A percentile compares a stretch with the other conserved stretches of the same genome.
These are phyloP conservation scores for Phortica okadai DNA, from an alignment of 2,888 invertebrate species.

Conservation along the genomic window DNA sequence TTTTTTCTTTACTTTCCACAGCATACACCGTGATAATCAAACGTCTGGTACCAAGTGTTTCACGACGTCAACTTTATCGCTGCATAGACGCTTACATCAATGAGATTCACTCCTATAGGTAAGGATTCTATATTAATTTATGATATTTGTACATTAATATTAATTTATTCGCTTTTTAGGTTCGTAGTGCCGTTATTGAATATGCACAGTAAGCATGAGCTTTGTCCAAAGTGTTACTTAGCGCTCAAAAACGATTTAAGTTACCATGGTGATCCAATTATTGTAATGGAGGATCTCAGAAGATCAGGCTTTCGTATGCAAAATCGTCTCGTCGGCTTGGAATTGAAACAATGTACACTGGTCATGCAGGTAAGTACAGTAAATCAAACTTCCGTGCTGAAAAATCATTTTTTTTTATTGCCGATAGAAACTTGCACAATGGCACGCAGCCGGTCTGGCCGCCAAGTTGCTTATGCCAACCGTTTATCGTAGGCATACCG, in stretches of 20 bases:
- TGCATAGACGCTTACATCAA: slow-evolving; percentile 75
- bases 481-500: slow-evolving; percentile 56
- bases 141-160: background rate
- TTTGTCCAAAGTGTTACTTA: slow-evolving; percentile 70
- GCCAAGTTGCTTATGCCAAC: slow-evolving; percentile 63
- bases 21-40: slow-evolving; percentile 69
- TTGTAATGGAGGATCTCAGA: slow-evolving; percentile 72
- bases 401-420: background rate
- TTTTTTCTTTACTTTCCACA: slow-evolving; percentile 20
- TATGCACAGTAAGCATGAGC: slow-evolving; percentile 54
- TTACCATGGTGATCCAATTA: slow-evolving; percentile 62
- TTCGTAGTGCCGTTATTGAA: slow-evolving; percentile 68
- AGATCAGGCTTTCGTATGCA: slow-evolving; percentile 67
- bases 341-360: slow-evolving; percentile 68
- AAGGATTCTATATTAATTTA: slow-evolving; percentile 22
- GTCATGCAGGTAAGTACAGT: slow-evolving; percentile 69
- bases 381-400: background rate
- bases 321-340: slow-evolving; percentile 67
- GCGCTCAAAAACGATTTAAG: slow-evolving; percentile 68
- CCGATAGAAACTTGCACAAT: slow-evolving; percentile 70
- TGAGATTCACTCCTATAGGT: slow-evolving; percentile 72
- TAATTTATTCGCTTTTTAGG: background rate
- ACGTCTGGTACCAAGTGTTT: slow-evolving; percentile 71
- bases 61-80: slow-evolving; percentile 72
- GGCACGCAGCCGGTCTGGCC: slow-evolving; percentile 74